Evolutionary conservation across 1,140 invertebrate species (phyloP), one percentile per base, ranked within the genome.

Genomic region (Heliconius himera): DNA sequence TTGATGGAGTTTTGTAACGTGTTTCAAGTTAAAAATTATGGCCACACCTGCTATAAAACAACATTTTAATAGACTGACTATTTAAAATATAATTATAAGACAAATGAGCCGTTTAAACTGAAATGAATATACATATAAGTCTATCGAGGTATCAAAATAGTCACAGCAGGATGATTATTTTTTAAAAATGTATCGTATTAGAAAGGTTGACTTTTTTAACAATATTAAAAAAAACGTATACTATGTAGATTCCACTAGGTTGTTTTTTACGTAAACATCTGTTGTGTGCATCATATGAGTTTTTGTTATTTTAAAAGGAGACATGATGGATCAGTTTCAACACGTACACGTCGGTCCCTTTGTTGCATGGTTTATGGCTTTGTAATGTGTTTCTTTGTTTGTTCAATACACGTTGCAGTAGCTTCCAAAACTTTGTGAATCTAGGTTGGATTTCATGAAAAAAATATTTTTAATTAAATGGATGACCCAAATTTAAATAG

Each of bases 251-350:
- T 66, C 11, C 13, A 29, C 60, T 66, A 82, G 86, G 81, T 88
- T 93, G 93, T 94, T 93, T 94, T 94, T 93, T 93, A 91, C 83
- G 74, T 90, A 93, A 92, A 91, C 93, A 94, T 94, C 93, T 94
- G 93, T 94, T 94, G 90, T 93, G 87, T 92, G 85, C 81, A 89
- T 89, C 88, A 87, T 90, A 91, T 89, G 90, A 90, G 89, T 91
- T 92, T 94, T 93, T 93, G 90, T 93, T 92, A 92, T 94, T 93
- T 93, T 89, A 93, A 93, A 94, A 94, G 92, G 91, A 93, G 92
- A 93, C 93, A 93, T 93, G 93, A 94, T 93, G 92, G 92, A 94
- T 94, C 93, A 93, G 93, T 93, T 93, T 94, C 93, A 94, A 94
- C 93, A 92, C 92, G 88, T 93, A 93, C 87, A 89, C 86, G 91